Percentiles rank a stretch among this genome's conserved stretches.
Evolutionary conservation across 2,888 invertebrate genomes (phyloP).

Genomic region (Drosophila fulvimacula): DNA sequence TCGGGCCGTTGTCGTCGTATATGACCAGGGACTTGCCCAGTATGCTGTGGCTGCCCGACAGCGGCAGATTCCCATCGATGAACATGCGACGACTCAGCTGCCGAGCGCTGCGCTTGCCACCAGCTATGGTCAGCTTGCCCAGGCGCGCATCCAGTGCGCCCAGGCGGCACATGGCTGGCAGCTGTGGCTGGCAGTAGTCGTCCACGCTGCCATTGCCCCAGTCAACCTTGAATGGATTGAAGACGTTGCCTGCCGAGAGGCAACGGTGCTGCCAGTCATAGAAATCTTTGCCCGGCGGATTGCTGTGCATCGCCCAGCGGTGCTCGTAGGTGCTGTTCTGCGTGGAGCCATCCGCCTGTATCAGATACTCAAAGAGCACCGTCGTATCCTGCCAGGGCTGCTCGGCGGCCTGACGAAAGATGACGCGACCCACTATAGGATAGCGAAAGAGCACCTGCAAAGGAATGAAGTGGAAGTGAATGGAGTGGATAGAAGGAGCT

Average conservation of each 20-base stretch:
- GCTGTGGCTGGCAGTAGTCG: constrained; percentile 86
- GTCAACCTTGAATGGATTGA: constrained; percentile 91
- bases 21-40: constrained; percentile 93
- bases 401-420: constrained; percentile 92
- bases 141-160: constrained; percentile 92
- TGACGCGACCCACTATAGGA: constrained; percentile 93
- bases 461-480: background rate
- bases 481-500: background rate
- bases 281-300: constrained; percentile 93
- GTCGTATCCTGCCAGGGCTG: constrained; percentile 94
- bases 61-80: constrained; percentile 91
- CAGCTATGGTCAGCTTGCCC: constrained; percentile 90
- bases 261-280: constrained; percentile 96
- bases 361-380: constrained; percentile 92
- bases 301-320: constrained; percentile 93
- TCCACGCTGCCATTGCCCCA: constrained; percentile 88
- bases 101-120: constrained; percentile 88
- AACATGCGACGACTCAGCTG: constrained; percentile 90
- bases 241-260: constrained; percentile 90
- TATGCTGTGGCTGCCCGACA: constrained; percentile 89
- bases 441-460: constrained; percentile 91
- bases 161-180: constrained; percentile 88
- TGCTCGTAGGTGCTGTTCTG: constrained; percentile 90
- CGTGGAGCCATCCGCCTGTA: constrained; percentile 94
- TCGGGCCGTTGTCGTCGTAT: constrained; percentile 94